Percentiles rank a stretch among this genome's conserved stretches.
Conservation (phyloP, 2,797 vertebrate genomes). For the Neoniphon sammara region DNA sequence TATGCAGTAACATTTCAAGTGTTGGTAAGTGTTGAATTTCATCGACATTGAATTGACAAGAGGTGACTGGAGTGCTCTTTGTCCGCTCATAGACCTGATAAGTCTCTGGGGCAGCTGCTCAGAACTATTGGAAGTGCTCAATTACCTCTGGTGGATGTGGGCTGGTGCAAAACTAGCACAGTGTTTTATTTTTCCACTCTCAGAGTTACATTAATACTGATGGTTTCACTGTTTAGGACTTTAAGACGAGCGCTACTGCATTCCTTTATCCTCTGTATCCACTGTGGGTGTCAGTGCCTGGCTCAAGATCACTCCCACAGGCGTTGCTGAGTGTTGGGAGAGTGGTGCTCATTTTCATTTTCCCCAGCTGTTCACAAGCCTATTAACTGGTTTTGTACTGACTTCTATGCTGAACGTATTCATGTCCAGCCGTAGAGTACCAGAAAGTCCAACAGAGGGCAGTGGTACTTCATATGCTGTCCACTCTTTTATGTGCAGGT, state of each 20-base stretch:
- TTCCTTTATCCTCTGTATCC: neutral
- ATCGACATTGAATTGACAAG: no score
- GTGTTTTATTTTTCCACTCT: no score
- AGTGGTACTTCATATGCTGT: neutral
- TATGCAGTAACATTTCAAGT: no score
- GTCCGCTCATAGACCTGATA: no score
- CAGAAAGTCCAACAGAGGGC: slow-evolving; percentile 8
- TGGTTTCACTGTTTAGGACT: no score
- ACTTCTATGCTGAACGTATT: neutral
- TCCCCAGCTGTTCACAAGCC: neutral
- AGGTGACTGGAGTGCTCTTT: no score
- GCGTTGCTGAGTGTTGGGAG: neutral
- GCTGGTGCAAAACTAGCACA: no score
- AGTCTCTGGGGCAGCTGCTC: no score
- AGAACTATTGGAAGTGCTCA: no score
- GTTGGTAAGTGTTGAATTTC: no score
- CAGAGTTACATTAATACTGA: no score
- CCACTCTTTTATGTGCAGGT: neutral
- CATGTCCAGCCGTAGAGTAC: neutral
- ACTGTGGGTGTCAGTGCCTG: neutral
- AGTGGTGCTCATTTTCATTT: neutral
- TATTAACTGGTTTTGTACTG: neutral
- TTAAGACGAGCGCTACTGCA: neutral
- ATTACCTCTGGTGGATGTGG: no score
- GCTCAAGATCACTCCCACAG: neutral